Conservation (phyloP, 2,797 vertebrate genomes). For the Xenopus petersii region DNA sequence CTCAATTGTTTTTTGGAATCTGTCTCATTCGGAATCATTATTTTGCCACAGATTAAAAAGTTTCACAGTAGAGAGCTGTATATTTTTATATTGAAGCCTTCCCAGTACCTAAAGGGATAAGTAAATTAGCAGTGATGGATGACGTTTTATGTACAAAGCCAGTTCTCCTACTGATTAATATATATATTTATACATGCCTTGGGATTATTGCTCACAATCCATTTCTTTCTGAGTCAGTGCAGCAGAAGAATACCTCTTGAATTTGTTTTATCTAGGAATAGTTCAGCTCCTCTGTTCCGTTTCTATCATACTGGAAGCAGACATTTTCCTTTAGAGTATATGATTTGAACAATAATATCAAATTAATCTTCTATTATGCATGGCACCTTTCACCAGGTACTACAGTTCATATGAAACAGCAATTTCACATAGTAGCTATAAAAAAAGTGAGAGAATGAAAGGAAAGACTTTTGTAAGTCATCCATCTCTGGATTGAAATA, state of each 20-base stretch:
- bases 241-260: slow-evolving; percentile 17
- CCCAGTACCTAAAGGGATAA: neutral
- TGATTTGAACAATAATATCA: slow-evolving; percentile 27
- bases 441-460: neutral
- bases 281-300: slow-evolving; percentile 28
- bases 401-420: slow-evolving; percentile 5
- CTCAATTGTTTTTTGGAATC: no score
- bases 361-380: slow-evolving; percentile 28
- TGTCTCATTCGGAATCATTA: no score
- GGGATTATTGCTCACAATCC: slow-evolving; percentile 32
- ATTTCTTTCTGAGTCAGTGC: slow-evolving; percentile 14
- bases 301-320: slow-evolving; percentile 21
- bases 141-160: neutral
- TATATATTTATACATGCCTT: slow-evolving; percentile 16
- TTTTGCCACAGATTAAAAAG: no score
- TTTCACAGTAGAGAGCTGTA: no score
- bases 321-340: slow-evolving; percentile 12
- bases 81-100: no score
- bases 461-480: neutral
- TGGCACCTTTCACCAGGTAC: slow-evolving; percentile 16
- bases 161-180: slow-evolving; percentile 25
- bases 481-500: no score
- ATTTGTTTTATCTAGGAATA: slow-evolving; percentile 29
- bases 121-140: slow-evolving; percentile 12
- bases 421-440: neutral